Conservation (phyloP, 1,140 invertebrate genomes). For the Tribolium castaneum region DNA sequence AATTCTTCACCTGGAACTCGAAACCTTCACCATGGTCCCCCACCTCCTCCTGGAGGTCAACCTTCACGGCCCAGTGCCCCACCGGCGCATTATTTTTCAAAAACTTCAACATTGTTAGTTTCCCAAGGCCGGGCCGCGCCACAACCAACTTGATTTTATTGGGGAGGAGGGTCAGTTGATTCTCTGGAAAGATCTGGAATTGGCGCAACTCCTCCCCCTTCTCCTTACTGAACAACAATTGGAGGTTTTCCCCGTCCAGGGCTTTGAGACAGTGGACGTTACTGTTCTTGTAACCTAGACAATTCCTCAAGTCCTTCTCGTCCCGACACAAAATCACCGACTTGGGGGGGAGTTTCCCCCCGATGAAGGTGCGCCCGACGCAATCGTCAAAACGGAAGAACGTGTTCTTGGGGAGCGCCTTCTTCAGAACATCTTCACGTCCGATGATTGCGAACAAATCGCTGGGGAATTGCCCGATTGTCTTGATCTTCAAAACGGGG, state of each 20-base stretch:
- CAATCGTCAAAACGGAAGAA: neutral
- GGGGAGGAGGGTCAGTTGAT: neutral
- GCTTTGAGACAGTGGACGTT: conserved; percentile 4
- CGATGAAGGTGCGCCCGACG: neutral
- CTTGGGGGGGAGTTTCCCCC: neutral
- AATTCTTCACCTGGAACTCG: neutral
- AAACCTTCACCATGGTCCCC: neutral
- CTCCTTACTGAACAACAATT: neutral
- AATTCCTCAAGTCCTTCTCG: neutral
- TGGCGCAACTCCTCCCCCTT: neutral
- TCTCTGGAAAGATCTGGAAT: neutral
- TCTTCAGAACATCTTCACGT: neutral
- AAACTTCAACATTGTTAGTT: conserved; percentile 2
- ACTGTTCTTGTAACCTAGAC: neutral
- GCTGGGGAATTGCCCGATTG: neutral
- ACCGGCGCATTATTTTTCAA: neutral
- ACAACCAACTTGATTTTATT: neutral
- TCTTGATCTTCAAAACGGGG: neutral
- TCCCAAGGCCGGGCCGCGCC: neutral
- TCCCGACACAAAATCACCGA: neutral
- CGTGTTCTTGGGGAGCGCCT: neutral
- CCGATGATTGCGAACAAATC: neutral
- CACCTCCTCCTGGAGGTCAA: neutral
- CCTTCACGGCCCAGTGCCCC: neutral
- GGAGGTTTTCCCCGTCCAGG: neutral